A percentile compares a stretch with the other conserved stretches of the same genome.
These are phyloP conservation scores for human DNA, from an alignment of 2,113 vertebrate genomes.

Conservation along the genomic window GRCh38 chr4:41594001-41594500, in stretches of 20 bases:
- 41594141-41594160: not conserved
- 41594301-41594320: not conserved
- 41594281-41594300: not conserved
- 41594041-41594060: not conserved
- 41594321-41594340: not conserved
- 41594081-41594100: not conserved
- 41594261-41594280: not conserved
- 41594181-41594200: not conserved
- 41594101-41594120: not conserved
- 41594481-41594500: slow-evolving; percentile 64
- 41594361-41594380: not conserved
- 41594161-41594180: not conserved
- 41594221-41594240: not conserved
- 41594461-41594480: slow-evolving; percentile 62
- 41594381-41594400: not conserved
- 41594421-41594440: slow-evolving; percentile 63
- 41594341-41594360: not conserved
- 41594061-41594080: not conserved
- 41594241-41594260: not conserved
- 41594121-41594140: not conserved
- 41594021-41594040: not conserved
- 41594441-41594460: slow-evolving; percentile 64
- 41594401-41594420: slow-evolving; percentile 8
- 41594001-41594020: not conserved
- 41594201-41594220: not conserved